Base-by-base conservation (phyloP, 2,797 vertebrate species). In the Falco peregrinus region DNA sequence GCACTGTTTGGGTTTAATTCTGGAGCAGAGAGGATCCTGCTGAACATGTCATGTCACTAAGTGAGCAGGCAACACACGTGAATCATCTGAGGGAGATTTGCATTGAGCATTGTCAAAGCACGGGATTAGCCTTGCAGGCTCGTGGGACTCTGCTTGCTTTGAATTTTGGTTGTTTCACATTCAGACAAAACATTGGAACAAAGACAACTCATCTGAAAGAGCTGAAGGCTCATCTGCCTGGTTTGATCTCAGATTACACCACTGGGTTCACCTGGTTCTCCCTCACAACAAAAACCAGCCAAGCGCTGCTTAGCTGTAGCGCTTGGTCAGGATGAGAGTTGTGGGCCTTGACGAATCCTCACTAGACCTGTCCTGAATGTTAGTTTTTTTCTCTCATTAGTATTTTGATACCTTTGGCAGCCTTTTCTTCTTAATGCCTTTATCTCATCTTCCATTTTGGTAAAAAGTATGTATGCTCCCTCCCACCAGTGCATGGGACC, bases 401-500 rank as follows among this genome's bases (percentile, higher is more conserved):
- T 31, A 26, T 82, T 87, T 87, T 77, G 6, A 39, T 50, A 54
- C 5, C 31, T 90, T 69, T 73, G 25, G 5, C 28, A 89, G 15
- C 4, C 19, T 84, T 69, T 37, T 57, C 12, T 79, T 84, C 47
- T 63, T 60, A 48, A 77, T 18, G 21, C 4, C 9, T 5, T 71
- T 16, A 28, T 37, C 11, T 69, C 26, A 84, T 83, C 64, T 64
- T 90, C 71, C n/a, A n/a, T 57, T 48, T 71, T 71, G 20, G 19
- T 70, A 13, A 76, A 71, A 57, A 73, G 24, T 13, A 9, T 10
- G 8, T 61, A n/a, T 83, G 2, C 15, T 69, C 14, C 9, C 31
- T 76, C 22, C 33, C 8, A 22, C 14, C 0, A 0, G 24, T n/a
- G 24, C 19, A 5, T 31, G 35, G 2, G 0, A 57, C 2, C 1